Conservation (phyloP, 2,888 invertebrate genomes). For the Rhamnusium bicolor region DNA sequence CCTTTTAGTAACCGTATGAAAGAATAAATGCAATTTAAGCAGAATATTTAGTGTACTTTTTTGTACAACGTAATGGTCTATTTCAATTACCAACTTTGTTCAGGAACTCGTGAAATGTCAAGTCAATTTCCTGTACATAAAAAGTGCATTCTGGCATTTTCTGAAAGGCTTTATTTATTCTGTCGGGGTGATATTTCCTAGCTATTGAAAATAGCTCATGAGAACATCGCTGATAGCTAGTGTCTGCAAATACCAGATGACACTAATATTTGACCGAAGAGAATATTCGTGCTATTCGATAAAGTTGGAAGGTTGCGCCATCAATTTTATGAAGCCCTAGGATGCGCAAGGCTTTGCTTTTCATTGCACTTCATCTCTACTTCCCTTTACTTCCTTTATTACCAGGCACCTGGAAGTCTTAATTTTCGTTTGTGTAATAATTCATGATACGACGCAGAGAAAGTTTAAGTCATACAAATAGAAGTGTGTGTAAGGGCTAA, state of each 20-base stretch:
- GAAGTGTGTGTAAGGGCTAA: background rate
- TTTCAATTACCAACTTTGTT: background rate
- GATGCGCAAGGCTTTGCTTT: constrained; percentile 32
- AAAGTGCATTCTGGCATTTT: constrained; percentile 25
- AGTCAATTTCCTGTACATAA: constrained; percentile 9
- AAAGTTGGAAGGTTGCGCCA: constrained; percentile 15
- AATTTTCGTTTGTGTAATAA: constrained; percentile 26
- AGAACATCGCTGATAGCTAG: background rate
- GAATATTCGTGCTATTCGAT: constrained; percentile 6
- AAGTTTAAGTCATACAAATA: background rate
- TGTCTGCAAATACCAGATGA: constrained; percentile 20
- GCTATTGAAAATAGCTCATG: constrained; percentile 22
- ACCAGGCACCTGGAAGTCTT: background rate
- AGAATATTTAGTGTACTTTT: background rate
- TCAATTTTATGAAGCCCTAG: constrained; percentile 36
- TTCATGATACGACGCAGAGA: background rate
- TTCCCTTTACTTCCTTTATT: constrained; percentile 7
- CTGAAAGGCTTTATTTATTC: constrained; percentile 14
- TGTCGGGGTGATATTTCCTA: constrained; percentile 8
- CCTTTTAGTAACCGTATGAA: too few relatives aligned
- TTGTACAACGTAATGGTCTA: background rate
- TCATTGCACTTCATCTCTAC: constrained; percentile 8
- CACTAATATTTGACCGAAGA: constrained; percentile 26
- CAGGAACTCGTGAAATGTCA: background rate
- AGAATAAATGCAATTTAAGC: background rate